phyloP scores from a whole-genome alignment of 2,113 vertebrate genomes.

The Syrmaticus mikado region DNA sequence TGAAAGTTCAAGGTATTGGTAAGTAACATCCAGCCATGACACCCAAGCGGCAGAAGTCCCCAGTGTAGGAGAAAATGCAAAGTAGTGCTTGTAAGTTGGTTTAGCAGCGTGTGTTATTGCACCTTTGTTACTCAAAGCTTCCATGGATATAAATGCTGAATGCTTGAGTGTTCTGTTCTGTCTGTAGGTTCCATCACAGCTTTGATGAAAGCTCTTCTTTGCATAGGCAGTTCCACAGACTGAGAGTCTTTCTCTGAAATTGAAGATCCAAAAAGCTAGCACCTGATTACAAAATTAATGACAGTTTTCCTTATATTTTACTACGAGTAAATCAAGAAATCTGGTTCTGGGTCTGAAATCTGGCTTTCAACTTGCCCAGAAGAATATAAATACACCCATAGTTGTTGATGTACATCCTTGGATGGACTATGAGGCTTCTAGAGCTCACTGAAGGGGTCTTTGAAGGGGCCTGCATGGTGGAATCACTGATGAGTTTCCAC shows the following conservation, averaged over 20 bases:
- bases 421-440: background rate
- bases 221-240: background rate
- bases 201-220: background rate
- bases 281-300: background rate
- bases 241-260: background rate
- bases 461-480: background rate
- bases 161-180: background rate
- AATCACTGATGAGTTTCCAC: background rate
- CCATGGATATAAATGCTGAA: background rate
- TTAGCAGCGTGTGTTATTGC: background rate
- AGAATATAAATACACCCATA: background rate
- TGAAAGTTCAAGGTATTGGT: background rate
- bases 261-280: background rate
- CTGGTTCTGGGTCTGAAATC: background rate
- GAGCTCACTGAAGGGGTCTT: background rate
- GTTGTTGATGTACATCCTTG: background rate
- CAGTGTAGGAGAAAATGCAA: background rate
- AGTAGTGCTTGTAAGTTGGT: background rate
- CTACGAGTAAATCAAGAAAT: background rate
- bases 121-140: background rate
- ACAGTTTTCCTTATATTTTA: background rate
- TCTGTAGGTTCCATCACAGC: background rate
- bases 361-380: background rate
- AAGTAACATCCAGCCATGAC: background rate
- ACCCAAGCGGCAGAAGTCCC: background rate